phyloP scores from a whole-genome alignment of 2,113 vertebrate species.

The Muscicapa adusta region DNA sequence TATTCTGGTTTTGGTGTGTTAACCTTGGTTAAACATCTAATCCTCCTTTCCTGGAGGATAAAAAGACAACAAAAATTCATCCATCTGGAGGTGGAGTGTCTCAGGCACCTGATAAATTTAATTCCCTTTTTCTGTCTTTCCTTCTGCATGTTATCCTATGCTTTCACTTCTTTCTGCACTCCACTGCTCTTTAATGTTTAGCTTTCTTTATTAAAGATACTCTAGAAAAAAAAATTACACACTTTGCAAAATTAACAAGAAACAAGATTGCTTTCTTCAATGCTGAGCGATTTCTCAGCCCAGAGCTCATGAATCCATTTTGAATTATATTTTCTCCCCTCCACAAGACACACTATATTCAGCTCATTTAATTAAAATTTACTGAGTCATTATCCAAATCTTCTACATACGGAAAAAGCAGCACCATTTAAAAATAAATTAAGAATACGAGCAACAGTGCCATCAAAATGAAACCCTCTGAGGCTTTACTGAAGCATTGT shows the following conservation, averaged over 20 bases:
- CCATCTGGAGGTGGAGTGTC: not conserved
- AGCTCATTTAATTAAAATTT: slow-evolving; percentile 68
- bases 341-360: slow-evolving; percentile 1
- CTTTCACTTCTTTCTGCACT: not conserved
- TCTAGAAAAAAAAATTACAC: not conserved
- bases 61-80: not conserved
- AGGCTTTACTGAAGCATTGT: not conserved
- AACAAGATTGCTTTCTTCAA: not conserved
- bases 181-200: not conserved
- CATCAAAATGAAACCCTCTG: not conserved
- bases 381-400: slow-evolving; percentile 54
- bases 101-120: not conserved
- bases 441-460: not conserved
- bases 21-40: not conserved
- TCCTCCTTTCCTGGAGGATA: not conserved
- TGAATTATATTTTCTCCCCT: not conserved
- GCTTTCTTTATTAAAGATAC: not conserved
- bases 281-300: not conserved
- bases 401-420: not conserved
- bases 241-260: not conserved
- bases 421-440: slow-evolving; percentile 49
- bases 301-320: slow-evolving; percentile 4
- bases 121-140: not conserved
- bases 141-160: not conserved
- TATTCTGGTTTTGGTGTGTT: not conserved